Evolutionary conservation across 1,140 invertebrate species (phyloP), one percentile per base, ranked within the genome.

Genomic region (Drosophila aff.): DNA sequence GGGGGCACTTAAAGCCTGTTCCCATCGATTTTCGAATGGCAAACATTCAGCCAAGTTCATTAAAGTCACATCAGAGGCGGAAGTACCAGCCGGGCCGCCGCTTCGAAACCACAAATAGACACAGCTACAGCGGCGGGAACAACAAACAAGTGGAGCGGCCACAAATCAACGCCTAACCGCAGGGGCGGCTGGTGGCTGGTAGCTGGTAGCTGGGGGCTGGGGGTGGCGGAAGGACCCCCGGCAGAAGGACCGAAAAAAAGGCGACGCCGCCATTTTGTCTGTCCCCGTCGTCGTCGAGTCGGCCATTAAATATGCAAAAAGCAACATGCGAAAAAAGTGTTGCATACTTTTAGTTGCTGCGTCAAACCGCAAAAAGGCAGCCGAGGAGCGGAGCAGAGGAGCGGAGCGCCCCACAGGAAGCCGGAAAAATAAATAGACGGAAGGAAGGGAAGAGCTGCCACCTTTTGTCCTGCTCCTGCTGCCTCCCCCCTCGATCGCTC

Each of bases 111-210:
- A 44, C 84, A 90, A 90, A 89, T 89, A 89, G 74, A 89, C 81
- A 89, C 72, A 61, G 31, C 57, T 65, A 75, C 78, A 47, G 67
- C 64, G 43, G 55, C 55, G 52, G 68, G 59, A 74, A 67, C 77
- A 62, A 63, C 62, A 82, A 81, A 72, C 79, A 76, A 72, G 43
- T 75, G 60, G 47, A 59, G 71, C 83, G 83, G 79, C 83, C 82
- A 84, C 85, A 89, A 89, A 89, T 89, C 84, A 89, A 89, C 85
- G 81, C 84, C 81, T 90, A 84, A 89, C 85, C 85, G 69, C 85
- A 90, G 55, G 65, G 59, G 55, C 33, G 13, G 46, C 11, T 16
- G 18, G 11, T 1, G 15, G 40, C 4, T 4, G 58, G 33, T 36
- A 31, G 9, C 3, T 4, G 58, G 21, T 1, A 1, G 18, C 8